Evolutionary conservation across 1,140 invertebrate species (phyloP).

Genomic region (Bombus picipes): DNA sequence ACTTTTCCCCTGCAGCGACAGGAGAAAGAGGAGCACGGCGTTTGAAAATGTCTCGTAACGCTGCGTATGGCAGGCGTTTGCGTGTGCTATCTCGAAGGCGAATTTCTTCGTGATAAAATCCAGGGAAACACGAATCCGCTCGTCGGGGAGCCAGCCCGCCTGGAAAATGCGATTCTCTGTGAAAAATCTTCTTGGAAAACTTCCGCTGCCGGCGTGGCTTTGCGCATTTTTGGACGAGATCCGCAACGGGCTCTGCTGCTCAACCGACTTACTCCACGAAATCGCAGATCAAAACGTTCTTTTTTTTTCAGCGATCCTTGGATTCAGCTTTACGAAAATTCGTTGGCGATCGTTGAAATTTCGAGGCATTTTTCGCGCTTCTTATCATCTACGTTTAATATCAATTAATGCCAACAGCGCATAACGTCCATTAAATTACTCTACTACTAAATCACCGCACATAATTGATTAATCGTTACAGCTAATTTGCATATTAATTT

Average conservation of each 20-base stretch:
- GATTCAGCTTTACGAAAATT: neutral
- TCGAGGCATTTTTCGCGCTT: neutral
- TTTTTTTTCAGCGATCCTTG: neutral
- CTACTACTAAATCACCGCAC: too few species aligned
- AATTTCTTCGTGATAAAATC: constrained; percentile 64
- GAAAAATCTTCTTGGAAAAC: constrained; percentile 61
- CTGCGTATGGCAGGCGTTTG: constrained; percentile 16
- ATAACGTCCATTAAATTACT: too few species aligned
- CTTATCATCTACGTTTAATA: too few species aligned
- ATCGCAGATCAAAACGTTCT: neutral
- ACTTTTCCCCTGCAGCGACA: constrained; percentile 4
- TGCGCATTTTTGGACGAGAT: constrained; percentile 27
- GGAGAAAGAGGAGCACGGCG: neutral
- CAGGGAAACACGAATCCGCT: constrained; percentile 56
- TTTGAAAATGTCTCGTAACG: constrained; percentile 42
- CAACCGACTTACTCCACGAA: constrained; percentile 28
- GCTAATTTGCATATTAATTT: too few species aligned
- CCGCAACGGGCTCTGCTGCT: neutral
- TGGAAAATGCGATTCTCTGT: constrained; percentile 61
- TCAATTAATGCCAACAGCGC: too few species aligned
- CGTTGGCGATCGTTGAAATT: neutral
- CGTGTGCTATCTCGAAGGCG: constrained; percentile 42
- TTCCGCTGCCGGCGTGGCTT: constrained; percentile 35
- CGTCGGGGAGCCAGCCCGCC: constrained; percentile 34
- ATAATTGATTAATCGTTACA: too few species aligned